These are phyloP conservation scores for Conus canariensis DNA, from an alignment of 2,888 invertebrate species.

Conservation along the genomic window DNA sequence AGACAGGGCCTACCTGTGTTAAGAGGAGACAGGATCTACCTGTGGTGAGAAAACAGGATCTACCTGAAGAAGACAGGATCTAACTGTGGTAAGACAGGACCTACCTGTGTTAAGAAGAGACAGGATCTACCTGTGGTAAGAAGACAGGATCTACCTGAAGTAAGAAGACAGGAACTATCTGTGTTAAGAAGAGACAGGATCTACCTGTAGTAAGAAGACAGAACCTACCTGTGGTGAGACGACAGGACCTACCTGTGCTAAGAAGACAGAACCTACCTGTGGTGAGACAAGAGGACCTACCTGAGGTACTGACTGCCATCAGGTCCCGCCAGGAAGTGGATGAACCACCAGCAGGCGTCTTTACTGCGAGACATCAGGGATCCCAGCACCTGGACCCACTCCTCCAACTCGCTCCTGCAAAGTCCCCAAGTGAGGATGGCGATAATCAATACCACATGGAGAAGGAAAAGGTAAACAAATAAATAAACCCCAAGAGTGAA, in stretches of 20 bases:
- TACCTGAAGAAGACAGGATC: no score
- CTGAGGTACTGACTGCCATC: constrained; percentile 76
- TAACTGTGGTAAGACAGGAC: no score
- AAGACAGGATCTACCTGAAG: constrained; percentile 68
- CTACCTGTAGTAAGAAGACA: no score
- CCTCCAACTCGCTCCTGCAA: constrained; percentile 8
- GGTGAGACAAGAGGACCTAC: constrained; percentile 53
- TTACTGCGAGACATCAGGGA: constrained; percentile 71
- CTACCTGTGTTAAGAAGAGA: no score
- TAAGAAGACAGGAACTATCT: constrained; percentile 49
- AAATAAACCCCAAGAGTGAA: not conserved
- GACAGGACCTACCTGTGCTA: no score
- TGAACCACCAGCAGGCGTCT: constrained; percentile 76
- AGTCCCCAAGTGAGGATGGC: not conserved
- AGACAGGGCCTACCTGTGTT: no score
- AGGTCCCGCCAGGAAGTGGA: constrained; percentile 76
- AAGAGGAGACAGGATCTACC: no score
- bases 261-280: no score
- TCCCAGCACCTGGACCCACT: constrained; percentile 59
- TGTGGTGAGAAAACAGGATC: no score
- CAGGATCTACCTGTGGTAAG: no score
- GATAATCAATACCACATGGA: not conserved
- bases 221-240: no score
- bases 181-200: no score
- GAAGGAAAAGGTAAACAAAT: not conserved